Evolutionary conservation across 2,888 invertebrate genomes (phyloP).

Genomic region (Drosophila monieri): DNA sequence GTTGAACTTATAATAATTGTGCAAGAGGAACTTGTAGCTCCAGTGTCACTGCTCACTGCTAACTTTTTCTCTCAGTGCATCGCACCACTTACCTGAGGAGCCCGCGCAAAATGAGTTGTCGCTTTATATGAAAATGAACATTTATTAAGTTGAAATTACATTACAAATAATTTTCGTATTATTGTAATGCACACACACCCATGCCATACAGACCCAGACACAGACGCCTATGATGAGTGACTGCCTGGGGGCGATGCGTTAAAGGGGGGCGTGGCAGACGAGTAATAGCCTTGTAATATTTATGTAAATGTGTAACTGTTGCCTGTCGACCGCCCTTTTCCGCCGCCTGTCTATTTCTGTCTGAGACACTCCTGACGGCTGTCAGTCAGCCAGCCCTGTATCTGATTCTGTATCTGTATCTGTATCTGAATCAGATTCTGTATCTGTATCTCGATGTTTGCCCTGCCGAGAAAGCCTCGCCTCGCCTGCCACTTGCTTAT

Average conservation of each 20-base stretch:
- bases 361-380: slow-evolving; percentile 23
- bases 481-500: slow-evolving; percentile 54
- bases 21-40: not conserved
- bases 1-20: no score
- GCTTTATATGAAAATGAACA: slow-evolving; percentile 65
- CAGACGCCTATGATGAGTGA: slow-evolving; percentile 30
- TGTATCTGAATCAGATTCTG: not conserved
- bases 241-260: not conserved
- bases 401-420: not conserved
- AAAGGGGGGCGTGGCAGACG: slow-evolving; percentile 14
- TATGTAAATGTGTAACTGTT: slow-evolving; percentile 70
- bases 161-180: slow-evolving; percentile 75
- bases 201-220: no score
- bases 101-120: slow-evolving; percentile 38
- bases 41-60: not conserved
- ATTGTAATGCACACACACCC: slow-evolving; percentile 60
- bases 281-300: slow-evolving; percentile 73
- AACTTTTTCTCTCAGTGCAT: slow-evolving; percentile 6
- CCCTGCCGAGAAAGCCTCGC: not conserved
- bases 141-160: slow-evolving; percentile 77
- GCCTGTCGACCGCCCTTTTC: slow-evolving; percentile 17
- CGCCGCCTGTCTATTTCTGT: slow-evolving; percentile 1
- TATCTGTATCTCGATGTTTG: not conserved
- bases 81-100: slow-evolving; percentile 6
- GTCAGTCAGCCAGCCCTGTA: slow-evolving; percentile 48